Base-by-base conservation (phyloP, 2,888 invertebrate species). In the Eueremaeus valkanovi region DNA sequence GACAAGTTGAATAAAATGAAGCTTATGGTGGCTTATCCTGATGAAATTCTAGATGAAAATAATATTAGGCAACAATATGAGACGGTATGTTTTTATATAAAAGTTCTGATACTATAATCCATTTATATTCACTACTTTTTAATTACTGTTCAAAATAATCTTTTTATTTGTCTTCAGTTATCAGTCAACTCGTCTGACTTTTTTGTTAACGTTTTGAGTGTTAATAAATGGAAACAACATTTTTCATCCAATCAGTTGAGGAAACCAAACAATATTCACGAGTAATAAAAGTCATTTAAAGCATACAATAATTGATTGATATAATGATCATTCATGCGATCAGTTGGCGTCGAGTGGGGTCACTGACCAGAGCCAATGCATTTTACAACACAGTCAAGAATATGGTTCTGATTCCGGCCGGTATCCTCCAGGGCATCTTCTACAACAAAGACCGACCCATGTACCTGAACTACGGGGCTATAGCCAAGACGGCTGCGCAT, bases 401-500 rank as follows among this genome's bases (percentile, higher is more conserved):
- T 83, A 91, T 91, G 81, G 92, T 93, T 79, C 78, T 78, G 72
- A 79, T 80, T 63, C 79, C 78, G 6, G 80, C 80, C 16, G 80
- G 79, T 33, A 79, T 80, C 36, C 74, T 80, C 21, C 79, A 80
- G 73, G 78, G 79, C 21, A 73, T 78, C 31, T 79, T 79, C 79
- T 85, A 83, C 80, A 81, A 82, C 76, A 80, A 80, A 49, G 81
- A 82, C 74, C 81, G 79, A 18, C 80, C 80, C 24, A 77, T 79
- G 78, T 80, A 78, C 40, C 75, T 80, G 66, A 80, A 80, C 74
- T 80, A 78, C 63, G 80, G 80, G 11, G 79, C 92, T 1, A 93
- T 95, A 78, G 94, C 94, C 1, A 92, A 91, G 81, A 92, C 93
- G 3, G 93, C 94, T 81, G 93, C 93, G 0, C 94, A 94, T 82